Evolutionary conservation across 2,113 vertebrate genomes (phyloP).

Genomic region (Muntiacus muntjak): DNA sequence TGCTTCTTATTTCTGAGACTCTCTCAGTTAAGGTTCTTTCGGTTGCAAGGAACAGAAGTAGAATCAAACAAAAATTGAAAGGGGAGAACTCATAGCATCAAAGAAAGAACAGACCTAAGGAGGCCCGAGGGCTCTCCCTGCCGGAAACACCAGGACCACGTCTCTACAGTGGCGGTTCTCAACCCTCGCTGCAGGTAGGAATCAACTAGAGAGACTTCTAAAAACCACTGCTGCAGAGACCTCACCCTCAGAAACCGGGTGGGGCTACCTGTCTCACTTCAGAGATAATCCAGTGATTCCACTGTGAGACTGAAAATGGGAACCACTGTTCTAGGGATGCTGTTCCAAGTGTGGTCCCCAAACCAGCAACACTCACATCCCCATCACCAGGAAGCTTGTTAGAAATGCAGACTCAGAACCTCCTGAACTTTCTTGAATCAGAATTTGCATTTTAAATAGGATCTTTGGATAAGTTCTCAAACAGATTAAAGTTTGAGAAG

Average conservation of each 20-base stretch:
- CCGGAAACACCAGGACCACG: neutral
- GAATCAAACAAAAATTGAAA: neutral
- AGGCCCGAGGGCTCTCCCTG: neutral
- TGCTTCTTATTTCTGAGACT: neutral
- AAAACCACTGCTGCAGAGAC: neutral
- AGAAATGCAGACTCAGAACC: neutral
- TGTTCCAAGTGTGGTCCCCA: neutral
- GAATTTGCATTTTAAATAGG: neutral
- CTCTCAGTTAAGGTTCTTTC: neutral
- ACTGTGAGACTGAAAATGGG: neutral
- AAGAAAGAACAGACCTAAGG: neutral
- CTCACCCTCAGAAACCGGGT: neutral
- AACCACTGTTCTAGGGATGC: neutral
- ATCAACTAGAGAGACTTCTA: neutral
- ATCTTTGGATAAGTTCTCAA: neutral
- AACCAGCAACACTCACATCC: rapidly evolving
- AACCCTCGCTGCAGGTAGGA: neutral
- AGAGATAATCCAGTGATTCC: neutral
- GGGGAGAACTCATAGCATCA: neutral
- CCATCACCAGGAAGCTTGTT: neutral
- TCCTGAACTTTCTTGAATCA: neutral
- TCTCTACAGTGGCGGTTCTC: neutral
- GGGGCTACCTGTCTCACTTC: neutral
- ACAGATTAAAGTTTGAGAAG: neutral
- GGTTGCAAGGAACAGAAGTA: neutral